These are phyloP conservation scores for Agriopis marginaria DNA, from an alignment of 2,888 invertebrate species.

Conservation along the genomic window DNA sequence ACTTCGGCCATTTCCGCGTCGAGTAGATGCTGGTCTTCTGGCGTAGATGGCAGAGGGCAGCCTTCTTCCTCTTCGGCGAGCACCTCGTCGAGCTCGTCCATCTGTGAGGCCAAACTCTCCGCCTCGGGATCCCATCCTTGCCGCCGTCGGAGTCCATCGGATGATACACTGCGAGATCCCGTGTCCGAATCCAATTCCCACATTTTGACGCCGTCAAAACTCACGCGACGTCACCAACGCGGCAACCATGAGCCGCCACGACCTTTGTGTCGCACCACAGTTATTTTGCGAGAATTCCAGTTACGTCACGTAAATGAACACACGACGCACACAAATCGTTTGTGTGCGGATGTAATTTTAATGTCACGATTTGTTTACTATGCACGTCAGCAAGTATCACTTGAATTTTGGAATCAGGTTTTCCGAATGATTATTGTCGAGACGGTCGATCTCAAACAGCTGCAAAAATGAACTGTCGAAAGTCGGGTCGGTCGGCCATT, in stretches of 20 bases:
- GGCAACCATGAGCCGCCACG: slow-evolving; percentile 68
- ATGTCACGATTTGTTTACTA: background rate
- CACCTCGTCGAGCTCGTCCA: slow-evolving; percentile 85
- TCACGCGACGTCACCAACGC: slow-evolving; percentile 59
- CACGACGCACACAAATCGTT: slow-evolving; percentile 34
- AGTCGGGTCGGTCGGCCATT: slow-evolving; percentile 7
- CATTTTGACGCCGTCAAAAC: slow-evolving; percentile 68
- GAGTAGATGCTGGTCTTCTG: slow-evolving; percentile 93
- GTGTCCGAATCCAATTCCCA: slow-evolving; percentile 82
- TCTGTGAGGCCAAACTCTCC: slow-evolving; percentile 79
- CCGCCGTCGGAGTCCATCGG: slow-evolving; percentile 81
- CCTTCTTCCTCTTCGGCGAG: slow-evolving; percentile 93
- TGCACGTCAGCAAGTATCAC: slow-evolving; percentile 33
- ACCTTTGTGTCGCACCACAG: slow-evolving; percentile 69
- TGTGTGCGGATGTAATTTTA: slow-evolving; percentile 6
- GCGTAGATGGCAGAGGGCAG: slow-evolving; percentile 94
- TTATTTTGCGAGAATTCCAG: slow-evolving; percentile 67
- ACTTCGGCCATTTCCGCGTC: slow-evolving; percentile 96
- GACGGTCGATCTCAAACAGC: slow-evolving; percentile 44
- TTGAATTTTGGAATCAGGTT: slow-evolving; percentile 39
- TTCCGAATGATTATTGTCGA: slow-evolving; percentile 27
- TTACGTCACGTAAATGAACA: slow-evolving; percentile 76
- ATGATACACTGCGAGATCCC: slow-evolving; percentile 77
- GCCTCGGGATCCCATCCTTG: slow-evolving; percentile 83
- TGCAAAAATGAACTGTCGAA: slow-evolving; percentile 48